A percentile compares a stretch with the other conserved stretches of the same genome.
Conservation (phyloP, 2,113 vertebrate species). For the Hyperopisus bebe region DNA sequence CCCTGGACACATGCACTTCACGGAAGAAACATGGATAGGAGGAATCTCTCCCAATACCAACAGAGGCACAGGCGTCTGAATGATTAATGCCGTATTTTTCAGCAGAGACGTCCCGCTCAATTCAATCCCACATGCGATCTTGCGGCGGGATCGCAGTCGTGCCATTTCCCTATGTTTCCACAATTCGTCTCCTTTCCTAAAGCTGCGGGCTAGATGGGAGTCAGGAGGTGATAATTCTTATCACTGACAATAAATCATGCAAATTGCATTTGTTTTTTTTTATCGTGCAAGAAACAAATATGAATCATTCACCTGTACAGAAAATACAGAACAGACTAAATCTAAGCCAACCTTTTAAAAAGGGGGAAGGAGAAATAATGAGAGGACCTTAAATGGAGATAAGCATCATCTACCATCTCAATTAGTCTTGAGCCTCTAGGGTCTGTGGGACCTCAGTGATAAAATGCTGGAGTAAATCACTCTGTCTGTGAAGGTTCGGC, state of each 20-base stretch:
- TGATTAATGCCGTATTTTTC: conserved; percentile 21
- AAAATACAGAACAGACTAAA: neutral
- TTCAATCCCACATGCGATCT: conserved; percentile 1
- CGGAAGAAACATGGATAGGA: neutral
- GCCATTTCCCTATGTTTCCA: neutral
- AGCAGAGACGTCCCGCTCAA: conserved; percentile 7
- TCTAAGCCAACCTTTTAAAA: neutral
- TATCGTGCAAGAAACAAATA: neutral
- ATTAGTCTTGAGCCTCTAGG: neutral
- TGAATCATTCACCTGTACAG: conserved; percentile 4
- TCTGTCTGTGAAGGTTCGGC: neutral
- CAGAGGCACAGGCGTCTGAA: neutral
- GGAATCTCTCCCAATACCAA: neutral
- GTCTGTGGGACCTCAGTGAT: neutral
- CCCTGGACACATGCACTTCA: neutral
- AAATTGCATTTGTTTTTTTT: neutral
- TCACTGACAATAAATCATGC: conserved; percentile 17
- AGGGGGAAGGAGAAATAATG: neutral
- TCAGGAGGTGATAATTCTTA: conserved; percentile 16
- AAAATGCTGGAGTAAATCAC: neutral
- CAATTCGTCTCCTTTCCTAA: neutral
- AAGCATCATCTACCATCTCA: conserved; percentile 1
- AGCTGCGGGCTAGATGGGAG: neutral
- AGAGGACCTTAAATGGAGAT: neutral
- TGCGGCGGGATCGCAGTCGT: neutral